A percentile compares a stretch with the other conserved stretches of the same genome.
Evolutionary conservation across 1,140 invertebrate genomes (phyloP).

Genomic region (Capitella teleta): DNA sequence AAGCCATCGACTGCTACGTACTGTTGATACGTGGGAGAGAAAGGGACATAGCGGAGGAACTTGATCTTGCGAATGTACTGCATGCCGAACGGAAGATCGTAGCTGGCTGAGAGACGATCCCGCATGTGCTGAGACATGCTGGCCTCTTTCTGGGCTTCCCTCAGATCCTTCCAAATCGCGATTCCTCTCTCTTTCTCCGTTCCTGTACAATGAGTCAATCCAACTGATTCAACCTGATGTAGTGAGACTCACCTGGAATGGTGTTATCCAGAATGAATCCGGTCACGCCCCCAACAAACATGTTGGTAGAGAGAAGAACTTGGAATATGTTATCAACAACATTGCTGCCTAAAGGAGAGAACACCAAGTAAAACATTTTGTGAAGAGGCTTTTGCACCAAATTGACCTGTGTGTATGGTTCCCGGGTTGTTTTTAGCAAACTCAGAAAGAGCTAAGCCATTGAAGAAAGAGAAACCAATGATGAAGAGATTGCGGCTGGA

Average conservation of each 20-base stretch:
- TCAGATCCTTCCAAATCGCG: background rate
- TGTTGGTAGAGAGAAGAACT: slow-evolving; percentile 25
- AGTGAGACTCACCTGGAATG: slow-evolving; percentile 23
- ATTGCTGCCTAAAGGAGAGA: slow-evolving; percentile 18
- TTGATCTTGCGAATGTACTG: background rate
- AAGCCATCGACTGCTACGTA: background rate
- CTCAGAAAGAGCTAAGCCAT: slow-evolving; percentile 60
- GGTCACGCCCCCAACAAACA: slow-evolving; percentile 32
- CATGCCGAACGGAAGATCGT: slow-evolving; percentile 4
- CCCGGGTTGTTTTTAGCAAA: slow-evolving; percentile 59
- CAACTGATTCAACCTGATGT: background rate
- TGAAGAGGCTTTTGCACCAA: background rate
- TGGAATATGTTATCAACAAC: slow-evolving; percentile 22
- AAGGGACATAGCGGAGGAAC: background rate
- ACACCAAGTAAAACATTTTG: background rate
- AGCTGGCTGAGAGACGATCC: background rate
- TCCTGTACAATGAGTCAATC: background rate
- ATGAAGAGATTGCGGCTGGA: slow-evolving; percentile 69
- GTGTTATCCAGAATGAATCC: slow-evolving; percentile 32
- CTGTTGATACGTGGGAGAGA: background rate
- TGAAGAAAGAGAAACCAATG: slow-evolving; percentile 71
- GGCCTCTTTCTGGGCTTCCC: background rate
- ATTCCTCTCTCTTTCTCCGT: slow-evolving; percentile 1
- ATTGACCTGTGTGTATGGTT: slow-evolving; percentile 53
- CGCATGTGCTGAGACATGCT: background rate